Evolutionary conservation across 2,113 vertebrate genomes (phyloP).

Genomic region (Syrrhaptes paradoxus): DNA sequence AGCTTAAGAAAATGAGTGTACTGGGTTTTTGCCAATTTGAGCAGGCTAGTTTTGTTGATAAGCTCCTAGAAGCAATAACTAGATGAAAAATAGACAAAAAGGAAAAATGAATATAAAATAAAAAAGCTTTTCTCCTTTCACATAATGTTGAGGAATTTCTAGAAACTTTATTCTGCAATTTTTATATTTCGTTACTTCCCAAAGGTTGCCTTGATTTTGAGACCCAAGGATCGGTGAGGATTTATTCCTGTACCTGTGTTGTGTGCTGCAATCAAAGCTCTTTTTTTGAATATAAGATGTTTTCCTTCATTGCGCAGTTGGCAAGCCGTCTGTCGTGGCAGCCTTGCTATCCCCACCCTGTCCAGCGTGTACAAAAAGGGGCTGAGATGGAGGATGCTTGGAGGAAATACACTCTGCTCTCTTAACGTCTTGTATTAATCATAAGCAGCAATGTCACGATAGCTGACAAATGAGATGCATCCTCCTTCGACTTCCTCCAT

Average conservation of each 20-base stretch:
- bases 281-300: background rate
- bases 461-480: constrained; percentile 6
- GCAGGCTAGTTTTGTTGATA: constrained; percentile 31
- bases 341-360: background rate
- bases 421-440: background rate
- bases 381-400: background rate
- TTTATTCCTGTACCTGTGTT: background rate
- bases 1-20: background rate
- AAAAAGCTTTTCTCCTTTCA: background rate
- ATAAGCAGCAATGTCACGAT: background rate
- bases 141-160: background rate
- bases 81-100: background rate
- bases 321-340: background rate
- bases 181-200: rapidly evolving
- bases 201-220: background rate
- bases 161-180: background rate
- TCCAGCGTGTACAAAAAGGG: background rate
- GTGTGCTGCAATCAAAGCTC: background rate
- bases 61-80: background rate
- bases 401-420: background rate
- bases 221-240: background rate
- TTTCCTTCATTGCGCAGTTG: background rate
- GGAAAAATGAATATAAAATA: background rate
- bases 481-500: constrained; percentile 32
- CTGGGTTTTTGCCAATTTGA: constrained; percentile 32